phyloP scores from a whole-genome alignment of 2,113 vertebrate genomes.

The Chloropsis hardwickii region DNA sequence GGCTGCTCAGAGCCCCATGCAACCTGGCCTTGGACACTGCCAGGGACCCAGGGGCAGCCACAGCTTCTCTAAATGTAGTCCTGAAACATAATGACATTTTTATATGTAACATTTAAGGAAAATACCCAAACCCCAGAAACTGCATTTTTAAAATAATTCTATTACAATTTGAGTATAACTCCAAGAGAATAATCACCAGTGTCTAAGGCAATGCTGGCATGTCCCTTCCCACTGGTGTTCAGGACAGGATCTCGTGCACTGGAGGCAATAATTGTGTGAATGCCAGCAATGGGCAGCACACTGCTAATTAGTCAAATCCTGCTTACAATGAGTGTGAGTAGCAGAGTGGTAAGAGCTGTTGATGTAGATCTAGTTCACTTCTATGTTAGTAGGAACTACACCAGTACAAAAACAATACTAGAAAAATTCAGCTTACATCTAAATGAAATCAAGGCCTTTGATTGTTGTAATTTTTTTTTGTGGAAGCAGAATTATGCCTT shows the following conservation, averaged over 20 bases:
- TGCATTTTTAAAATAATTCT: not conserved
- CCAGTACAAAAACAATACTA: not conserved
- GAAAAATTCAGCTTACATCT: not conserved
- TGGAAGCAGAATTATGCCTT: not conserved
- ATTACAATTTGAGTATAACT: not conserved
- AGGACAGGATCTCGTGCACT: not conserved
- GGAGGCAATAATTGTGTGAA: not conserved
- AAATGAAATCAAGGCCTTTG: not conserved
- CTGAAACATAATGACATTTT: not conserved
- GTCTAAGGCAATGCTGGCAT: not conserved
- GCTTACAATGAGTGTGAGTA: not conserved
- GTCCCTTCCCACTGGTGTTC: not conserved
- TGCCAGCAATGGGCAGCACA: not conserved
- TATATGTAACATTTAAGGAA: not conserved
- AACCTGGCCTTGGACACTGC: not conserved
- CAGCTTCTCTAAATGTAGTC: not conserved
- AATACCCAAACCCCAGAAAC: not conserved
- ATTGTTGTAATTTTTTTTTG: not conserved
- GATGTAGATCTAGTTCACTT: not conserved
- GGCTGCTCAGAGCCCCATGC: not conserved
- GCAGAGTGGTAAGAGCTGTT: not conserved
- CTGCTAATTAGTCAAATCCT: not conserved
- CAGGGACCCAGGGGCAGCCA: not conserved
- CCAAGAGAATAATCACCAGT: not conserved
- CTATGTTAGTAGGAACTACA: not conserved